Evolutionary conservation across 2,113 vertebrate species (phyloP), one percentile per base, ranked within the genome.

Genomic region (Patagioenas fasciata): DNA sequence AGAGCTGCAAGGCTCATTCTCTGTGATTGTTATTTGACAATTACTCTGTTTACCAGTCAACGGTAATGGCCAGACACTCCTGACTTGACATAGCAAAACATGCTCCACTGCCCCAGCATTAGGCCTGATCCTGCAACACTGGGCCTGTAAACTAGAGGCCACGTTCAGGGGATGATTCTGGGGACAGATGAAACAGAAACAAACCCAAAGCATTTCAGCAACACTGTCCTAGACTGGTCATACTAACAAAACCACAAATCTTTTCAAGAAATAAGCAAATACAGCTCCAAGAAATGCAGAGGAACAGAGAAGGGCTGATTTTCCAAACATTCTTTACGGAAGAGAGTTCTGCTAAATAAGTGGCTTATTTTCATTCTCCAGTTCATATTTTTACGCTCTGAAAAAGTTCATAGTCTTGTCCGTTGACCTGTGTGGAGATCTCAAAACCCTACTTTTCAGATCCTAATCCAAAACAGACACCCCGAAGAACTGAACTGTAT

Each of bases 71-170:
- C 21, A 60, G 11, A 26, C 10, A 17, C 42, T 13, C 11, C 11
- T 26, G 42, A 38, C 54, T 2, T 28, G 44, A 16, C 29, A 47
- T 1, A 14, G 19, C 29, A 75, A 56, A 51, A n/a, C 7, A 10
- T 1, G 5, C 14, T 36, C 17, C 1, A 0, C 8, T 18, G 21
- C 28, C 25, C 44, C 44, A 25, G 1, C 1, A n/a, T 56, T 8
- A 7, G 15, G 42, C 23, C 48, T 54, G 42, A 25, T 72, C 66
- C 53, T 23, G 65, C 29, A 47, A 5, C 9, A 18, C 75, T 65
- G 75, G 58, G 18, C 44, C 17, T 26, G 65, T 5, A 40, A 54
- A 40, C 50, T 13, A 61, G 15, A 13, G 20, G 53, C 15, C 2
- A 18, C 13, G 6, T 15, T 21, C 80, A 83, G 7, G 13, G 11